Evolutionary conservation across 2,797 vertebrate species (phyloP).

Genomic region (Chaetodon trifasciatus): DNA sequence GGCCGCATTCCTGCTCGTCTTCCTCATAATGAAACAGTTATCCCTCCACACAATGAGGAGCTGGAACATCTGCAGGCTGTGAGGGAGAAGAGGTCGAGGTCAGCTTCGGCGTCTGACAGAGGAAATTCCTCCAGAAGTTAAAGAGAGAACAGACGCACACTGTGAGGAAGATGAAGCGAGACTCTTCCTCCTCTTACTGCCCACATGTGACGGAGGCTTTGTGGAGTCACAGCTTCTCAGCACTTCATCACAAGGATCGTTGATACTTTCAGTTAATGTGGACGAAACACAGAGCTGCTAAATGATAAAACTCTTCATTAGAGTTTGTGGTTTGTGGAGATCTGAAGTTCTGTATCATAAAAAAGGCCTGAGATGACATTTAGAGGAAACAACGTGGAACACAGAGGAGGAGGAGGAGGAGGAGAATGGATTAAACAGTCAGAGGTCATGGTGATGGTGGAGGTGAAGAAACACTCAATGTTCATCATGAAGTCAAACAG

Average conservation of each 20-base stretch:
- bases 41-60: constrained; percentile 51
- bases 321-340: too few relatives aligned
- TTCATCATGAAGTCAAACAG: neutral
- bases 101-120: constrained; percentile 36
- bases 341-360: too few relatives aligned
- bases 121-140: constrained; percentile 40
- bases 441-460: too few relatives aligned
- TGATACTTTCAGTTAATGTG: neutral
- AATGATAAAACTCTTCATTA: neutral
- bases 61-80: constrained; percentile 56
- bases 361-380: neutral
- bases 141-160: constrained; percentile 5
- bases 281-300: neutral
- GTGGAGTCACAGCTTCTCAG: neutral
- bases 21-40: constrained; percentile 69
- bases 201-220: neutral
- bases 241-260: neutral
- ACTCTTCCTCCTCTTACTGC: neutral
- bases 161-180: constrained; percentile 13
- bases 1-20: constrained; percentile 63
- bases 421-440: too few relatives aligned
- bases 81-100: constrained; percentile 50
- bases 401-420: neutral
- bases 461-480: neutral
- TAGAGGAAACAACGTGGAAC: too few relatives aligned